Conservation (phyloP, 2,888 invertebrate genomes). For the Charanyca ferruginea region DNA sequence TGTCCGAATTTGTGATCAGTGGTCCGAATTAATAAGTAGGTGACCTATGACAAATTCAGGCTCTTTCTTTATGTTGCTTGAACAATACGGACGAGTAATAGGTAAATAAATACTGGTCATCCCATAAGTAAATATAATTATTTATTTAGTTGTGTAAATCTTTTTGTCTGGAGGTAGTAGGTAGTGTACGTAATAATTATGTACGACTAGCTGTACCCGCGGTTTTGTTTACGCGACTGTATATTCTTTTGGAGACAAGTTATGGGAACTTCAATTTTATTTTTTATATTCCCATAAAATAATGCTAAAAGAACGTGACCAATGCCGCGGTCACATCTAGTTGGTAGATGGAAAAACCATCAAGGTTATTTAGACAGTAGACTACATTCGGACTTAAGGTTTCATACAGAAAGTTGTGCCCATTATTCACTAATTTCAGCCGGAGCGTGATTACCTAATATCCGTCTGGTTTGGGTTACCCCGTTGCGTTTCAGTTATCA, state of each 20-base stretch:
- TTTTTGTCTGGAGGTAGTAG: neutral
- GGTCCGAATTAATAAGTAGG: slow-evolving; percentile 8
- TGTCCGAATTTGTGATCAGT: slow-evolving; percentile 24
- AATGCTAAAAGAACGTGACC: too few relatives aligned
- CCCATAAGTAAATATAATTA: neutral
- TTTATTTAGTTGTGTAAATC: neutral
- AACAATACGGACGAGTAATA: neutral
- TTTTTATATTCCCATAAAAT: too few relatives aligned
- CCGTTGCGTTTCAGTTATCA: neutral
- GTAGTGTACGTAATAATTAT: too few relatives aligned
- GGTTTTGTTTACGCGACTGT: too few relatives aligned
- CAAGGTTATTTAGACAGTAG: too few relatives aligned
- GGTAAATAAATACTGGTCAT: neutral
- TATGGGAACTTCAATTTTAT: too few relatives aligned
- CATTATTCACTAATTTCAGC: neutral
- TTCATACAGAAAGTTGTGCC: too few relatives aligned
- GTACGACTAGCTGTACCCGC: too few relatives aligned
- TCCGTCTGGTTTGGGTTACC: neutral
- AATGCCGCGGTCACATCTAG: too few relatives aligned
- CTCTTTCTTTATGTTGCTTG: neutral
- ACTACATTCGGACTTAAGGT: too few relatives aligned
- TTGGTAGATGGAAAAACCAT: too few relatives aligned
- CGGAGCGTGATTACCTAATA: neutral
- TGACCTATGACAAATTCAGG: slow-evolving; percentile 8
- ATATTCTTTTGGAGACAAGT: too few relatives aligned